Evolutionary conservation across 2,888 invertebrate genomes (phyloP).

Genomic region (Ormyrus labotus): DNA sequence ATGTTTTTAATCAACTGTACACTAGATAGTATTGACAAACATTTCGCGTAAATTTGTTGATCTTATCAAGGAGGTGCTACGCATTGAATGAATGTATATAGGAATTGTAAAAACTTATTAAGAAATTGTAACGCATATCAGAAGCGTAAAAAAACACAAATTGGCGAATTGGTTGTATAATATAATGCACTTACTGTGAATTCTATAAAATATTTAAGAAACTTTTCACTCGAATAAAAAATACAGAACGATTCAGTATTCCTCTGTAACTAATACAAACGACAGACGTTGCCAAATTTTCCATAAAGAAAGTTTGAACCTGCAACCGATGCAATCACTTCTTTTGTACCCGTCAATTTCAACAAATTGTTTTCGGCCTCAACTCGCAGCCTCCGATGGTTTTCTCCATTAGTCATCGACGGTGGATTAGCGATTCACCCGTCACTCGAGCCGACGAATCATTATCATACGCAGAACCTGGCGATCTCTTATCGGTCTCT

Average conservation of each 20-base stretch:
- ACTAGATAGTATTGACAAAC: no score
- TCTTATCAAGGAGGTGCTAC: not conserved
- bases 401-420: conserved; percentile 38
- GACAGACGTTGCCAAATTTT: no score
- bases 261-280: no score
- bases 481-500: conserved; percentile 33
- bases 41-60: not conserved
- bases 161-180: no score
- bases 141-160: not conserved
- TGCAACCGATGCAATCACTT: no score
- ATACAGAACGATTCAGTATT: no score
- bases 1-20: no score
- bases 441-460: conserved; percentile 11
- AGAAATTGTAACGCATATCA: conserved; percentile 29
- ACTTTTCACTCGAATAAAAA: no score
- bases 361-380: not conserved
- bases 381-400: not conserved
- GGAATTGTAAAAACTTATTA: not conserved
- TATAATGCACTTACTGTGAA: no score
- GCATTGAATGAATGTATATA: not conserved
- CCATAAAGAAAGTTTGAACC: no score
- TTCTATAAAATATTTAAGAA: no score
- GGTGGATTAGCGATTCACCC: not conserved
- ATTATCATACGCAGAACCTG: not conserved
- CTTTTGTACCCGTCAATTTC: no score